Percentiles rank a stretch among this genome's conserved stretches.
phyloP scores from a whole-genome alignment of 1,140 invertebrate genomes.

The Aricia agestis region DNA sequence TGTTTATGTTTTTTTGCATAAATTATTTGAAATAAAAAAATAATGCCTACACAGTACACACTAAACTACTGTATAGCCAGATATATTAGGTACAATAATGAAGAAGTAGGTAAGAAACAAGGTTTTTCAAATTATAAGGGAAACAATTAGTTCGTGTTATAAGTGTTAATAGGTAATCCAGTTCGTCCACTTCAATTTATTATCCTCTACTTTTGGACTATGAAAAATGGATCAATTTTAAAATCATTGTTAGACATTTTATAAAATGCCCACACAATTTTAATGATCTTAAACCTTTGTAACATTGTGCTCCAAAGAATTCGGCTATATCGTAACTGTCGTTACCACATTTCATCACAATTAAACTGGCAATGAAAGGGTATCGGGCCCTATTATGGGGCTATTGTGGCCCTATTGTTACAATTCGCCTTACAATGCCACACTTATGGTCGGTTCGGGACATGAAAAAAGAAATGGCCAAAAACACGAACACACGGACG shows the following conservation, averaged over 20 bases:
- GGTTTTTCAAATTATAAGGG: too few relatives aligned
- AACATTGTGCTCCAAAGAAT: not conserved
- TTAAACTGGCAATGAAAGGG: conserved; percentile 70
- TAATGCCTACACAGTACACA: too few relatives aligned
- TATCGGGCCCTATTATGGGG: conserved; percentile 52
- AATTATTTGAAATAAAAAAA: too few relatives aligned
- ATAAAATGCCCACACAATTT: not conserved
- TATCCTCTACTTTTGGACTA: not conserved
- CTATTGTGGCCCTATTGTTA: conserved; percentile 72
- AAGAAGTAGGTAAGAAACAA: too few relatives aligned
- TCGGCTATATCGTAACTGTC: conserved; percentile 41
- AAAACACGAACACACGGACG: conserved; percentile 38
- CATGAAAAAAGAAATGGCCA: conserved; percentile 69
- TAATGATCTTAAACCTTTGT: not conserved
- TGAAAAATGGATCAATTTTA: not conserved
- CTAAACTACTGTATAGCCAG: too few relatives aligned
- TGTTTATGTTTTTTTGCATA: too few relatives aligned
- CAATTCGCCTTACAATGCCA: conserved; percentile 63
- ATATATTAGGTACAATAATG: too few relatives aligned
- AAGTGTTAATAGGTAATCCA: too few relatives aligned
- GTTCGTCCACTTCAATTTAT: too few relatives aligned
- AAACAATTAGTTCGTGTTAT: too few relatives aligned
- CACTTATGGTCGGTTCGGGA: conserved; percentile 68
- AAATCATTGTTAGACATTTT: not conserved
- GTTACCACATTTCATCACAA: conserved; percentile 72